These are phyloP conservation scores for Polyergus mexicanus DNA, from an alignment of 1,140 invertebrate species.

Conservation along the genomic window DNA sequence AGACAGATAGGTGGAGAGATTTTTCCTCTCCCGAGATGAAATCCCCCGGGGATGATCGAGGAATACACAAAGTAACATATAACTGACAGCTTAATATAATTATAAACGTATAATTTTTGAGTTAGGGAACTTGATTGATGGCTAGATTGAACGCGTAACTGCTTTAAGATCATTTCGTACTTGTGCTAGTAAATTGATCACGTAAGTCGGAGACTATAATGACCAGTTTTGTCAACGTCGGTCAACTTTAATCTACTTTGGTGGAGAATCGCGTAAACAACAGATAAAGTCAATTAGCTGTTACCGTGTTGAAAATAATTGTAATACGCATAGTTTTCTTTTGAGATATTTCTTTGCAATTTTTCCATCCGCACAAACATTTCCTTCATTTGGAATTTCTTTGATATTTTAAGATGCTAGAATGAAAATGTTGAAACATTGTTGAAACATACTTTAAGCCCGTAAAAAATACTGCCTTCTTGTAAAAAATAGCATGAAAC, in stretches of 20 bases:
- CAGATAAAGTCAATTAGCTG: background rate
- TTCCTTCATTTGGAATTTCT: background rate
- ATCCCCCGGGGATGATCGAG: conserved; percentile 7
- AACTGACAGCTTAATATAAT: conserved; percentile 45
- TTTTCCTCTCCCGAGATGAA: conserved; percentile 38
- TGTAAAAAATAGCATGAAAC: background rate
- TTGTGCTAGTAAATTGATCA: conserved; percentile 26
- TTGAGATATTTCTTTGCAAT: background rate
- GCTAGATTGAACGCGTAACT: conserved; percentile 11
- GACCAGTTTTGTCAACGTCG: conserved; percentile 14
- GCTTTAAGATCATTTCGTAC: background rate
- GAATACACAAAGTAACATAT: conserved; percentile 20
- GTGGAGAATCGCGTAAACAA: background rate
- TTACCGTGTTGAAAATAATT: background rate
- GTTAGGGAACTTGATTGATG: conserved; percentile 12
- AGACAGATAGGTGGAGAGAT: conserved; percentile 13
- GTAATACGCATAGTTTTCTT: background rate
- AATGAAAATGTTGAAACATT: background rate
- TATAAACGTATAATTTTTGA: conserved; percentile 27
- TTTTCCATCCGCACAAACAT: background rate
- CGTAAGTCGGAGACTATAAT: conserved; percentile 8
- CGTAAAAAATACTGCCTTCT: background rate
- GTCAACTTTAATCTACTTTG: conserved; percentile 12
- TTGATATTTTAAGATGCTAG: no score
- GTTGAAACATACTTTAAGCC: background rate